Base-by-base conservation (phyloP, 1,140 invertebrate species). In the Harpegnathos saltator region DNA sequence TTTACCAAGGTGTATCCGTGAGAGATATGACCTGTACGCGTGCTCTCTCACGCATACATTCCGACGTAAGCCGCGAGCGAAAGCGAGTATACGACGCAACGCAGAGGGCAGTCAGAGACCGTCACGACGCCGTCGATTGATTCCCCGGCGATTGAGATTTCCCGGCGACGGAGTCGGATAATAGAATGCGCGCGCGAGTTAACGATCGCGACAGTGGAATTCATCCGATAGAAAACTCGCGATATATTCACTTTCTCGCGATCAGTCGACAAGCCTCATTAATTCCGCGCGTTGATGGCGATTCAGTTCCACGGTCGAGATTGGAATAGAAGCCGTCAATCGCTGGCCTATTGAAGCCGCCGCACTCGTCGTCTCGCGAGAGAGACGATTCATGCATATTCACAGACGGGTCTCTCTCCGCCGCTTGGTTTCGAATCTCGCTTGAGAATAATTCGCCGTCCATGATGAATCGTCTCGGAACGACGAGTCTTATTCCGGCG, bases 371-470 rank as follows among this genome's bases (percentile, higher is more conserved):
- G 58, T n/a, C 17, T 77, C 19, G 59, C 75, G 56, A 66, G 44
- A 48, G n/a, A 33, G 29, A 33, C 24, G 22, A 65, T 58, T 65
- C 59, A 83, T 83, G 81, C 77, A 83, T 83, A 83, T 83, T 83
- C 59, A n/a, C n/a, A 83, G 48, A 19, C 29, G 33, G 3, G 44
- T 15, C 22, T 29, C 24, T n/a, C n/a, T n/a, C n/a, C n/a, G n/a
- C n/a, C 61, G 59, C 65, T n/a, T n/a, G n/a, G n/a, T n/a, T n/a
- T 83, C 69, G 61, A 75, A 58, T 63, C n/a, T n/a, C 50, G 33
- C 71, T 14, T 44, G 58, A 29, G 66, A 73, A 73, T 63, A 54
- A 82, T 74, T 44, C 58, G 61, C 7, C 48, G 33, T 12, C 24
- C 15, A 5, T 24, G 22, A 52, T 50, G 56, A 72, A 52, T 63